Evolutionary conservation across 1,140 invertebrate genomes (phyloP), one percentile per base, ranked within the genome.

Genomic region (Nasonia longicornis): DNA sequence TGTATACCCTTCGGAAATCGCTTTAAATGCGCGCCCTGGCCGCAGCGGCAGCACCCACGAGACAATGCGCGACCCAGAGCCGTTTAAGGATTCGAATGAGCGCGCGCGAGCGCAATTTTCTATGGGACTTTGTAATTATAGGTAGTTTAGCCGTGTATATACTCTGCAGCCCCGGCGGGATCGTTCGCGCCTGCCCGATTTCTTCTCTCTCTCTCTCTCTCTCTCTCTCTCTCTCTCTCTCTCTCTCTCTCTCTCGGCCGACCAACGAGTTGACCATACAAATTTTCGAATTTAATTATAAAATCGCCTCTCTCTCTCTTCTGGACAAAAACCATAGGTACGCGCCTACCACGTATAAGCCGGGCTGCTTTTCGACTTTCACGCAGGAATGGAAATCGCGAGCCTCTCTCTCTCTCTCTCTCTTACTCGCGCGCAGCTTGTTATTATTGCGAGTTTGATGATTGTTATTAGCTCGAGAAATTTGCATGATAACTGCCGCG

Each of bases 71-170:
- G 70, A 42, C 52, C 52, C 52, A 58, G 1, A 58, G 77, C 48
- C 72, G 79, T 80, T 48, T 73, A 74, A 38, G 83, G 42, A 81
- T 81, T 76, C 84, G 84, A 86, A 85, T 85, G 85, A 83, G 69
- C 69, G 79, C 58, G 38, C 67, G 38, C 67, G 84, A 35, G 31
- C 83, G 85, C 86, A 86, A 86, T 86, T 86, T 86, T 85, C 86
- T 86, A 85, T 85, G 80, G 79, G 85, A 86, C 85, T 86, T 67
- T 84, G 85, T 86, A 85, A 86, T 86, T 86, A 86, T 84, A 82
- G 85, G 84, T 83, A 76, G 79, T 81, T 81, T 80, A 42, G 35
- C 45, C 78, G 78, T 58, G 16, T 58, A 58, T 58, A 58, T 58
- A 58, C 52, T 20, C 52, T 26, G 52, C 52, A 58, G 52, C 52